Evolutionary conservation across 2,888 invertebrate genomes (phyloP), one percentile per base, ranked within the genome.

Genomic region (Alentia gelatinosa): DNA sequence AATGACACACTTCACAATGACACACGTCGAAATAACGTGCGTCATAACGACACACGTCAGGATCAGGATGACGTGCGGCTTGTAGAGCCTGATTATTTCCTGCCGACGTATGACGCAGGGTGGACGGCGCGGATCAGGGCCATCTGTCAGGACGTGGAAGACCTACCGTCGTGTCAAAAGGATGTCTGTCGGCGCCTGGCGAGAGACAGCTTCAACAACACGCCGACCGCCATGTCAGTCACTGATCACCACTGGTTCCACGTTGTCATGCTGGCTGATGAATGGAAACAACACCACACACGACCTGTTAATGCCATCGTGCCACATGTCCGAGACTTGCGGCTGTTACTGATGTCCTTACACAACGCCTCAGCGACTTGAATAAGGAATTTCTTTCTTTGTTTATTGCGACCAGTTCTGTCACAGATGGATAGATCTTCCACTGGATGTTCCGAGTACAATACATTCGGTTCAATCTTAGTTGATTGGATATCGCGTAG

Each of bases 221-320:
- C 15, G 7, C 91, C 90, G 0, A 42, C 35, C n/a, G 47, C 88
- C 12, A 89, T 86, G 19, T 91, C 93, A 4, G 93, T 90, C 88
- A 91, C 93, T 5, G 91, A 93, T 63, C 93, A 93, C 86, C 89
- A 91, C 33, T 93, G 93, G 93, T 37, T 93, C 12, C 93, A 93
- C 90, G 90, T 92, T 19, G 89, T 93, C 37, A 92, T 92, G 91
- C 63, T 84, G 30, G 74, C 50, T 37, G 89, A 84, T 3, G 56
- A 56, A 23, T 93, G 92, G 92, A 93, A 93, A 39, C 56, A 50
- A 12, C 56, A n/a, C 19, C 89, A 93, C 39, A 90, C 91, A 7
- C 39, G 83, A 3, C 39, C 40, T 30, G 33, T 92, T 26, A 37
- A n/a, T 26, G 33, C 5, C 23, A 50, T 89, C 37, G 63, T 89